Evolutionary conservation across 2,113 vertebrate genomes (phyloP).

Genomic region (Microcebus lehilahytsara): DNA sequence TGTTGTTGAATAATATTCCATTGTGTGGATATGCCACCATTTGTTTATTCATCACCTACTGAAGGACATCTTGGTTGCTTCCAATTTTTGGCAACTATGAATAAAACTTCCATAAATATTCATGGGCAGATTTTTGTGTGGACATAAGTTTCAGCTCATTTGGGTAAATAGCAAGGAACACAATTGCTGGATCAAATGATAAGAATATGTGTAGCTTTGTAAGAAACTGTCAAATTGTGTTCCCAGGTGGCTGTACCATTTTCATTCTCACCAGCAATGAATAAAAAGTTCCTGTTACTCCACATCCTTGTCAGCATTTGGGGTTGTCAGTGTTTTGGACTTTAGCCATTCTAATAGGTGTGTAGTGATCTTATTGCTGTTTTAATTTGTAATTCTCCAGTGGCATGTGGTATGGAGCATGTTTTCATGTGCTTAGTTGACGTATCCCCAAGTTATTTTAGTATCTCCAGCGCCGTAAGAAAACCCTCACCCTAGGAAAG

Average conservation of each 20-base stretch:
- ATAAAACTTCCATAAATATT: background rate
- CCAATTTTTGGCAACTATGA: background rate
- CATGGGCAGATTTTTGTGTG: background rate
- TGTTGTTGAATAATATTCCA: background rate
- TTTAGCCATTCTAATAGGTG: background rate
- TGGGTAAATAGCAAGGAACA: background rate
- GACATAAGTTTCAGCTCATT: background rate
- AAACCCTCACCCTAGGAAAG: background rate
- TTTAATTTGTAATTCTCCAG: background rate
- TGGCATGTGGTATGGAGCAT: background rate
- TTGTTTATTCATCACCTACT: background rate
- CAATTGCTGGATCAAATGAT: background rate
- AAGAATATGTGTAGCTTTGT: background rate
- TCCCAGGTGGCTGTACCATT: background rate
- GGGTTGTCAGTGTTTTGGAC: background rate
- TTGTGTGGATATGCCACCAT: background rate
- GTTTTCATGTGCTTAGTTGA: background rate
- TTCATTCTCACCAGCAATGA: background rate
- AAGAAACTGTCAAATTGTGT: background rate
- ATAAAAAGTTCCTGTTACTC: background rate
- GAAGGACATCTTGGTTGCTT: background rate
- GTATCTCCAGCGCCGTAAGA: background rate
- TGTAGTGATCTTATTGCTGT: background rate
- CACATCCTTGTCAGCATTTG: background rate
- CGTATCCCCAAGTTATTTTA: background rate